phyloP scores from a whole-genome alignment of 2,888 invertebrate species.

The Scrobipalpa costella region DNA sequence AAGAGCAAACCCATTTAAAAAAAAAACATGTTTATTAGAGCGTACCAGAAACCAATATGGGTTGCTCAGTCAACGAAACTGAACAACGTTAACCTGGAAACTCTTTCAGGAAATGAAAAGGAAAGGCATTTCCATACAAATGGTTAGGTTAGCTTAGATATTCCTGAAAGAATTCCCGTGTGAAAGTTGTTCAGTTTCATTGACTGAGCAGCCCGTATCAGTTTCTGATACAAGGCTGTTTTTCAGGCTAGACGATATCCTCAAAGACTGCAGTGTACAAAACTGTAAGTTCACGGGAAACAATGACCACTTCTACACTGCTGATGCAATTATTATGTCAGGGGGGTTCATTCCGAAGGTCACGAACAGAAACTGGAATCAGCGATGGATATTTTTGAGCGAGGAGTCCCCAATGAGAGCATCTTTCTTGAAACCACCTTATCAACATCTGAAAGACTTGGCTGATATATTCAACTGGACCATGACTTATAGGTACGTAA shows the following conservation, averaged over 20 bases:
- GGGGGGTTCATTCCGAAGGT: slow-evolving; percentile 48
- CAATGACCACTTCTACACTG: slow-evolving; percentile 63
- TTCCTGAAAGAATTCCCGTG: too few relatives aligned
- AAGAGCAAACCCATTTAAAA: too few relatives aligned
- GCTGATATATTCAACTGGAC: slow-evolving; percentile 87
- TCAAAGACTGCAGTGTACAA: slow-evolving; percentile 80
- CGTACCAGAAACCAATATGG: too few relatives aligned
- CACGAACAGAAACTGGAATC: slow-evolving; percentile 55
- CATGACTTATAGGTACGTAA: slow-evolving; percentile 83
- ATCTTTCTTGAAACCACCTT: slow-evolving; percentile 64
- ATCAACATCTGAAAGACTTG: slow-evolving; percentile 47
- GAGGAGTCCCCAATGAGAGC: slow-evolving; percentile 85
- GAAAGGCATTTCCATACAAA: too few relatives aligned
- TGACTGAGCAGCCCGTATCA: too few relatives aligned
- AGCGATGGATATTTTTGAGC: slow-evolving; percentile 86
- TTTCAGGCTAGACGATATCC: slow-evolving; percentile 71
- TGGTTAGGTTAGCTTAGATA: too few relatives aligned
- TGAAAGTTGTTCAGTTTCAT: background rate
- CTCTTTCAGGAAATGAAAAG: too few relatives aligned
- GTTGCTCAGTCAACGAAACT: too few relatives aligned
- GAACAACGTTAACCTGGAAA: too few relatives aligned
- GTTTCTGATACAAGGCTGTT: background rate
- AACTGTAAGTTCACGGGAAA: slow-evolving; percentile 83
- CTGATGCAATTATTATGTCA: slow-evolving; percentile 84
- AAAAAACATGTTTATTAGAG: too few relatives aligned